Base-by-base conservation (phyloP, 2,113 vertebrate species). In the Spea multiplicata region DNA sequence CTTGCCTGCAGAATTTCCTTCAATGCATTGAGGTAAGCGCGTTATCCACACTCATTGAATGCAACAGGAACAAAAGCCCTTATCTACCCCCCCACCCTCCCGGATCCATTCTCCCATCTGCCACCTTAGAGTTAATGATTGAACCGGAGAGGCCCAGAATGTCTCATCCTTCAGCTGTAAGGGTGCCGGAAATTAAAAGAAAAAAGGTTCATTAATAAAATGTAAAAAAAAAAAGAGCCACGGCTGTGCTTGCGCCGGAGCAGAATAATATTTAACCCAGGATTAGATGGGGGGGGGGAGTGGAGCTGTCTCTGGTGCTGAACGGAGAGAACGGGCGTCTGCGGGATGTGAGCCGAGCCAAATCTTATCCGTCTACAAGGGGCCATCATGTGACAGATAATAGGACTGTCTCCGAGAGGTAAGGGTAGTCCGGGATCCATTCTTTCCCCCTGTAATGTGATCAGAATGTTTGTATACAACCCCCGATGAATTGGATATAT, bases 71-170 rank as follows among this genome's bases (percentile, higher is more conserved):
- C 30, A 45, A 70, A 16, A 17, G 16, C 71, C 55, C 16, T 53
- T 61, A 30, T 69, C 8, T 30, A 17, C 1, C 14, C 14, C 13
- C 3, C 4, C 12, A 5, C 10, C 17, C 0, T 30, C 16, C 44
- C 1, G 10, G 49, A 3, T 55, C 16, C 44, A 4, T 8, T 13
- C 61, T n/a, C 44, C 30, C 62, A 73, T 14, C 70, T 66, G 14
- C 14, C 14, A 49, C 8, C 5, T 6, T 13, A 13, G 44, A 14
- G 48, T 79, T 73, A 79, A 71, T 67, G 17, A 73, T 67, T 64
- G 52, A 66, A 47, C 17, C 48, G 71, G 61, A 44, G 70, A 73
- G 77, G 77, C 70, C 71, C 50, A 10, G 70, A 8, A 71, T 46
- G 62, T 3, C 8, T 14, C 14, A n/a, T 17, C 16, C 59, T 17